Base-by-base conservation (phyloP, 1,140 invertebrate species). In the Cyclina sinensis region DNA sequence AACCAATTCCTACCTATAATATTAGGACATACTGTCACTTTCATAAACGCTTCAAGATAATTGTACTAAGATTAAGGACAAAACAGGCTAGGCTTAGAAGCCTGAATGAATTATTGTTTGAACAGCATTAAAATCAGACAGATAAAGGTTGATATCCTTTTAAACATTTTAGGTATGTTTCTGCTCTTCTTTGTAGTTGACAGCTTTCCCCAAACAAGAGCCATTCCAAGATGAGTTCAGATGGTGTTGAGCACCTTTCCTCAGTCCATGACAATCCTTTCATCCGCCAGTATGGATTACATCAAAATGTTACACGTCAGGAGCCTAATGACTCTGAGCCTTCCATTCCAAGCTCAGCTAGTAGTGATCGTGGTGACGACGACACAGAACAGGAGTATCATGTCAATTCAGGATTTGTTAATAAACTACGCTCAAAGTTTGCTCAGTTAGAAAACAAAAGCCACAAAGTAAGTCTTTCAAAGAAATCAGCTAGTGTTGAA, bases 351-450 rank as follows among this genome's bases (percentile, higher is more conserved):
- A 78, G 84, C 59, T 59, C 37, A 21, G 37, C 51, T 4, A 81
- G 82, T 70, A 91, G 73, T 46, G 82, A 86, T 32, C 78, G 65
- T 46, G 86, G 89, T 57, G 89, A 88, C 73, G 88, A 89, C 80
- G 92, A 93, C 21, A 76, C 89, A n/a, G 86, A 91, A 32, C 89
- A 92, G 30, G 94, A 94, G 73, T 94, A 95, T 81, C 91, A 90
- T 21, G 93, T 94, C 32, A 92, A 93, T 30, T 93, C 93, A 24
- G 95, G 95, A 21, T 94, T 95, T 92, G 95, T 95, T 35, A 91
- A 94, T 80, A 94, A 94, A 88, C 88, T 94, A 24, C 82, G 93
- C 51, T 91, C 91, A 73, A 94, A 93, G 88, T 95, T 94, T 90
- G 78, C 92, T 54, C 89, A 91, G 32, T 83, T 94, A n/a, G 80